Evolutionary conservation across 2,797 vertebrate species (phyloP).

Genomic region (Lindbergichthys nudifrons): DNA sequence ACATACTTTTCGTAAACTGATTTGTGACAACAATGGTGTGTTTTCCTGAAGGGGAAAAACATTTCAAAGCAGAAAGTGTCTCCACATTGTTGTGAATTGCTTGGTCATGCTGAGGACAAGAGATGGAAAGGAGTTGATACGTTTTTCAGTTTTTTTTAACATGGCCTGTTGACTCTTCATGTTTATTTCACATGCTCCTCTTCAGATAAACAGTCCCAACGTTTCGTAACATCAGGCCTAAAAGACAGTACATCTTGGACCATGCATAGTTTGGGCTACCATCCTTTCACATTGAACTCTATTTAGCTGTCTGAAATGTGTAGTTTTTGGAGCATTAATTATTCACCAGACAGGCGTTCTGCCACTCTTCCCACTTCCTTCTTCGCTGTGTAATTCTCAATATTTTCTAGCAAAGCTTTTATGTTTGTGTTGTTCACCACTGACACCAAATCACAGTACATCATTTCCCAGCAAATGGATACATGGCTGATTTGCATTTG

Average conservation of each 20-base stretch:
- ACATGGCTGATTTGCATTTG: slow-evolving; percentile 57
- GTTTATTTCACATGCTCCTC: slow-evolving; percentile 62
- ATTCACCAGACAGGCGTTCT: neutral
- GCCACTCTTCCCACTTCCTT: neutral
- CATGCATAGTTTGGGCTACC: neutral
- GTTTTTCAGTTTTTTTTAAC: slow-evolving; percentile 12
- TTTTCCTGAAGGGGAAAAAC: slow-evolving; percentile 7
- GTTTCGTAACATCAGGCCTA: slow-evolving; percentile 35
- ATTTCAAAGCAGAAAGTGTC: slow-evolving; percentile 29
- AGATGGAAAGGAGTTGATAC: slow-evolving; percentile 62
- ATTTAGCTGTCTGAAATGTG: slow-evolving; percentile 32
- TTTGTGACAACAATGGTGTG: slow-evolving; percentile 35
- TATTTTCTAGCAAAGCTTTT: neutral
- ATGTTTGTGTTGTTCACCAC: neutral
- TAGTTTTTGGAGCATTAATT: slow-evolving; percentile 32
- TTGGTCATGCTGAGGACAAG: slow-evolving; percentile 74
- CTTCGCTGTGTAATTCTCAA: slow-evolving; percentile 10
- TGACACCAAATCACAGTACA: slow-evolving; percentile 22
- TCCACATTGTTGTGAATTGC: slow-evolving; percentile 72
- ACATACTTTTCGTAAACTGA: slow-evolving; percentile 52
- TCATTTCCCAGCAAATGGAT: slow-evolving; percentile 57
- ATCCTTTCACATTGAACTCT: slow-evolving; percentile 32
- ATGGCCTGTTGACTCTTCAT: slow-evolving; percentile 15
- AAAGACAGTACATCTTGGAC: slow-evolving; percentile 19
- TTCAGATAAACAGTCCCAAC: slow-evolving; percentile 41